A percentile compares a stretch with the other conserved stretches of the same genome.
These are phyloP conservation scores for Vombatus ursinus DNA, from an alignment of 2,113 vertebrate genomes.

Conservation along the genomic window DNA sequence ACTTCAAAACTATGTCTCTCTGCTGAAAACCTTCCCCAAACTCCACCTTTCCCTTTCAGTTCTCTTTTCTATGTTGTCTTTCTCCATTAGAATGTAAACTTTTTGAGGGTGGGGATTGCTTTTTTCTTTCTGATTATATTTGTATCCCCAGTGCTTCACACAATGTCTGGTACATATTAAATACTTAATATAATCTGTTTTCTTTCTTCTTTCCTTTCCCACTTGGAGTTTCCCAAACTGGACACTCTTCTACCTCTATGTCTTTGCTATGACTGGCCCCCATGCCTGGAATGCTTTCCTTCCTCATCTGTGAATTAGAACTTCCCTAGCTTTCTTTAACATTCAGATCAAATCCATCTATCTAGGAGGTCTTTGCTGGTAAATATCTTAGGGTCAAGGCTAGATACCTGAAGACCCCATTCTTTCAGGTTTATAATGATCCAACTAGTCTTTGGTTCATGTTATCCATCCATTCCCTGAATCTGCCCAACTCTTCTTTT, in stretches of 20 bases:
- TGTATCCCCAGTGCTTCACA: background rate
- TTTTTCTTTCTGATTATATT: background rate
- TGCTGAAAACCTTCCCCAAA: background rate
- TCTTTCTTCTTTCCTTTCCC: background rate
- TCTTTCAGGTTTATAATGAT: background rate
- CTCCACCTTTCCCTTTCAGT: background rate
- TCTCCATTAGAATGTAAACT: background rate
- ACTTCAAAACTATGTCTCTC: background rate
- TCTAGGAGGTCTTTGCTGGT: background rate
- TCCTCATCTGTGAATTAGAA: background rate
- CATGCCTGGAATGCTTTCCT: background rate
- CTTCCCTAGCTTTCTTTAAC: background rate
- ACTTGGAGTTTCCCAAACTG: background rate
- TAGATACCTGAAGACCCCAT: background rate
- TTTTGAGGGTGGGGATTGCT: background rate
- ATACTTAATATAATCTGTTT: background rate
- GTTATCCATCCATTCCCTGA: background rate
- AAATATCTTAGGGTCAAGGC: background rate
- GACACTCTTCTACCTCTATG: background rate
- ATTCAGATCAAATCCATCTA: background rate
- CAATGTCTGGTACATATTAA: background rate
- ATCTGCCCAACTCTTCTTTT: background rate
- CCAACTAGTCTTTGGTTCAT: background rate
- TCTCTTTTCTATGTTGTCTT: background rate
- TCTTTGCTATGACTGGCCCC: background rate